Evolutionary conservation across 2,113 vertebrate genomes (phyloP).

Genomic region (Monarcha castaneiventris): DNA sequence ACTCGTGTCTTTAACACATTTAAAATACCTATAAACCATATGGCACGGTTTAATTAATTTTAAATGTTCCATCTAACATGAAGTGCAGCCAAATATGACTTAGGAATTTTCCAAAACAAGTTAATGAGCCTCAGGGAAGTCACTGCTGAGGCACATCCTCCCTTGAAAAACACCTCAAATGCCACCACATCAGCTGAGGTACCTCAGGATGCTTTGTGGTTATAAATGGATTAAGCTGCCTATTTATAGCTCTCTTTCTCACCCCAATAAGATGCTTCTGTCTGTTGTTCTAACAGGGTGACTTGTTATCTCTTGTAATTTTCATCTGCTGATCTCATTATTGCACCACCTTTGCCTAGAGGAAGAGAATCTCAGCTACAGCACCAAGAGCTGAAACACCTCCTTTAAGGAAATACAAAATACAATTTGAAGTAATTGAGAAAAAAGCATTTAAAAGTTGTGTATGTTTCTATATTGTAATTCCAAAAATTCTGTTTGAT

Average conservation of each 20-base stretch:
- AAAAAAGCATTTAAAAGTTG: not conserved
- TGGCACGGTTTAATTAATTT: not conserved
- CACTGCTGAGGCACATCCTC: not conserved
- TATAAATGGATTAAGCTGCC: not conserved
- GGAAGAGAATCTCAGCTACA: not conserved
- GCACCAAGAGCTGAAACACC: accelerated
- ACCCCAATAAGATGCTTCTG: not conserved
- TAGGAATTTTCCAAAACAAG: not conserved
- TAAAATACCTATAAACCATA: not conserved
- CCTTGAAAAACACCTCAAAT: not conserved
- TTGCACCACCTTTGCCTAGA: not conserved
- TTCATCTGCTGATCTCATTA: not conserved
- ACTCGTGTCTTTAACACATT: not conserved
- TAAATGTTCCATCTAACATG: not conserved
- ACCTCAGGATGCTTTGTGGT: not conserved
- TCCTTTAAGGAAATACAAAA: not conserved
- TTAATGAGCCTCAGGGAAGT: not conserved
- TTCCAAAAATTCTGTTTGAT: not conserved
- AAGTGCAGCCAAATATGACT: not conserved
- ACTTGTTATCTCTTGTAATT: not conserved
- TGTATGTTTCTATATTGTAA: not conserved
- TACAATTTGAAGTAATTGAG: not conserved
- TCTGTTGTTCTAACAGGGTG: not conserved
- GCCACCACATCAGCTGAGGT: not conserved
- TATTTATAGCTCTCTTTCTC: not conserved